Percentiles rank a stretch among this genome's conserved stretches.
Conservation (phyloP, 2,888 invertebrate genomes). For the Copidosoma aretas region DNA sequence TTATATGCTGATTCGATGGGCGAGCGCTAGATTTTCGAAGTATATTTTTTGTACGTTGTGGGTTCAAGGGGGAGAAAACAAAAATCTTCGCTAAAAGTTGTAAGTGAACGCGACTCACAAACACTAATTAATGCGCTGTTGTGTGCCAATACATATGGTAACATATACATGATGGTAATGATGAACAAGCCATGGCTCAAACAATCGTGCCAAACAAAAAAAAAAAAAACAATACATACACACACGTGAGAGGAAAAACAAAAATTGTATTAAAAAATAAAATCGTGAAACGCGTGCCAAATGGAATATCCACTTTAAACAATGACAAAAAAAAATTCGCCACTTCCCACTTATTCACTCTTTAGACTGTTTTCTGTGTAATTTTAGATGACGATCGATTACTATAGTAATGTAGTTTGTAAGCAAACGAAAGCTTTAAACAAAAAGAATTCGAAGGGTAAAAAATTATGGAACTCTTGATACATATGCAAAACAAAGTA, state of each 20-base stretch:
- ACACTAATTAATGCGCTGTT: slow-evolving; percentile 7
- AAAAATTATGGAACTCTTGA: neutral
- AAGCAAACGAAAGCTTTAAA: neutral
- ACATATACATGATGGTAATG: neutral
- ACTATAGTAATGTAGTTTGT: neutral
- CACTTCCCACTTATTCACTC: slow-evolving; percentile 17
- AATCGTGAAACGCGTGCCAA: slow-evolving; percentile 30
- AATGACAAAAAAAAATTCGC: slow-evolving; percentile 13
- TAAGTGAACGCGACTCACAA: neutral
- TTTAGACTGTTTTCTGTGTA: slow-evolving; percentile 13
- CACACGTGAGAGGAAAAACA: neutral
- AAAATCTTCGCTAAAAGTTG: slow-evolving; percentile 21
- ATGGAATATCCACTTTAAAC: slow-evolving; percentile 2
- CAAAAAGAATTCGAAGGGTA: too few species aligned
- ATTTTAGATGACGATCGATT: slow-evolving; percentile 8
- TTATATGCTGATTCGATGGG: slow-evolving; percentile 32
- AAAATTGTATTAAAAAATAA: neutral
- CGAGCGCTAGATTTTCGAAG: slow-evolving; percentile 48
- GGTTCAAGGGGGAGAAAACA: slow-evolving; percentile 25
- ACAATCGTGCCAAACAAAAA: slow-evolving; percentile 32
- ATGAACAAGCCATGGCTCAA: slow-evolving; percentile 14
- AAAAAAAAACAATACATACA: neutral
- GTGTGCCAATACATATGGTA: slow-evolving; percentile 34
- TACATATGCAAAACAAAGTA: neutral
- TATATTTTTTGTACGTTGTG: slow-evolving; percentile 53